phyloP scores from a whole-genome alignment of 1,140 invertebrate genomes.

The Centruroides vittatus region DNA sequence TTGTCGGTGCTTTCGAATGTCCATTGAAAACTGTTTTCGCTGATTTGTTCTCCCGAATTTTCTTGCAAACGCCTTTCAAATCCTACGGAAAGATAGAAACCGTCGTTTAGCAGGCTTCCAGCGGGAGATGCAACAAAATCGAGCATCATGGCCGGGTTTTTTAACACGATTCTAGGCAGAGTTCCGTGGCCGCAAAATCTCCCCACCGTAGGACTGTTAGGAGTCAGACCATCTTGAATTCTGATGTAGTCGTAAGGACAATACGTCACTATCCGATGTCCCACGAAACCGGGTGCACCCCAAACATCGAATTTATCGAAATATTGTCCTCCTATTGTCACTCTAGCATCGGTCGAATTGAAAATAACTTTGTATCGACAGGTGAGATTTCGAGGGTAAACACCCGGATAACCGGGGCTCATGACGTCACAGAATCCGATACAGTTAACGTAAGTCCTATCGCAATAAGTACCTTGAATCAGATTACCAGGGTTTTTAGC shows the following conservation, averaged over 20 bases:
- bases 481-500: slow-evolving; percentile 37
- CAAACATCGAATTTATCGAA: neutral
- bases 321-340: neutral
- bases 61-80: neutral
- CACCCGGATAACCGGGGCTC: slow-evolving; percentile 75
- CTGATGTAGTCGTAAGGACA: slow-evolving; percentile 77
- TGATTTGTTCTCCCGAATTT: neutral
- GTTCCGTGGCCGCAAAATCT: slow-evolving; percentile 86
- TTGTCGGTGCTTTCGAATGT: neutral
- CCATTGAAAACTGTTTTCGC: neutral
- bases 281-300: neutral
- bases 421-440: slow-evolving; percentile 76
- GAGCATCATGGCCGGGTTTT: slow-evolving; percentile 66
- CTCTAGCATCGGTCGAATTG: neutral
- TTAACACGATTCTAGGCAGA: slow-evolving; percentile 41
- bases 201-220: slow-evolving; percentile 64
- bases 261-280: slow-evolving; percentile 37
- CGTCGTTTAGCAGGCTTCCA: slow-evolving; percentile 2
- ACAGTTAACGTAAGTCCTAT: slow-evolving; percentile 67
- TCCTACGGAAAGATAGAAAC: neutral
- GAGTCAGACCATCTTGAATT: slow-evolving; percentile 77
- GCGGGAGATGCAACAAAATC: slow-evolving; percentile 79
- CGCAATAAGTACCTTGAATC: slow-evolving; percentile 62
- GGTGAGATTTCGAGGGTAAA: slow-evolving; percentile 73
- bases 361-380: slow-evolving; percentile 36